Evolutionary conservation across 1,140 invertebrate genomes (phyloP).

Genomic region (Leptopilina boulardi): DNA sequence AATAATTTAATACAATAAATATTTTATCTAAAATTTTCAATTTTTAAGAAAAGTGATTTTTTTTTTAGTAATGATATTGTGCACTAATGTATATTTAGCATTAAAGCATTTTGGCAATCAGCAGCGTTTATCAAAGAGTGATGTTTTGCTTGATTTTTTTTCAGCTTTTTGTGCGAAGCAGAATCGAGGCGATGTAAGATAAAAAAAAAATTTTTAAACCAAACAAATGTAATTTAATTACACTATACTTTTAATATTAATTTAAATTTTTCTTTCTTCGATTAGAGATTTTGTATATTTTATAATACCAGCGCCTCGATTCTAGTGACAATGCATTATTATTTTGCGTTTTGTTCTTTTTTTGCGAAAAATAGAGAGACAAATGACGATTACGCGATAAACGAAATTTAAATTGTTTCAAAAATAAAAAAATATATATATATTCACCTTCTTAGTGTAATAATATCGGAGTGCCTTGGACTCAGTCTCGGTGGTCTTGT

Average conservation of each 20-base stretch:
- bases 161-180: conserved; percentile 2
- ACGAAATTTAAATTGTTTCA: conserved; percentile 40
- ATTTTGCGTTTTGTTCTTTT: neutral
- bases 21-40: neutral
- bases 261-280: too few species aligned
- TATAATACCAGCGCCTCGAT: conserved; percentile 9
- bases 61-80: neutral
- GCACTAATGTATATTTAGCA: conserved; percentile 22
- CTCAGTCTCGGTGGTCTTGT: conserved; percentile 76
- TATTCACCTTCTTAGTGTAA: conserved; percentile 71
- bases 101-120: conserved; percentile 24
- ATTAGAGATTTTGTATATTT: neutral
- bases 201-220: too few species aligned
- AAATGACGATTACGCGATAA: conserved; percentile 55
- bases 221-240: too few species aligned
- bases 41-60: neutral
- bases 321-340: conserved; percentile 1
- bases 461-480: conserved; percentile 74
- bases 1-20: too few species aligned
- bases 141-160: neutral
- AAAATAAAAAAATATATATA: too few species aligned
- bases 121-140: neutral
- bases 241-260: too few species aligned
- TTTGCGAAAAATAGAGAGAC: conserved; percentile 56
- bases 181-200: conserved; percentile 32